Base-by-base conservation (phyloP, 2,888 invertebrate species). In the Helleia helle region DNA sequence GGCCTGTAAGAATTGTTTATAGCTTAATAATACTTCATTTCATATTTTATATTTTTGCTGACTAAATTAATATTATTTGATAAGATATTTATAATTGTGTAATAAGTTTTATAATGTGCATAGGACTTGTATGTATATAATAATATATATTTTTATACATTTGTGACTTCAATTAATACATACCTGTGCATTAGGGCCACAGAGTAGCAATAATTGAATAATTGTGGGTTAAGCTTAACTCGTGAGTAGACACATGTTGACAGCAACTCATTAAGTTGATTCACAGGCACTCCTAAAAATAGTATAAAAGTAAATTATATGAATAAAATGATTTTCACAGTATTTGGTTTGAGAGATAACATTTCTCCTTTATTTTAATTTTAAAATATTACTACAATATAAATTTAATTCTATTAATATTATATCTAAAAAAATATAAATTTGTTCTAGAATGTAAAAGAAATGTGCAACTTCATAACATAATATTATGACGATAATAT, bases 141-240 rank as follows among this genome's bases (percentile, higher is more conserved):
- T 14, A 2, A n/a, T 13, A n/a, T 29, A 15, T n/a, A 4, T 30
- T 15, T 14, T 15, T 5, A 26, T 15, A 12, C 25, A 24, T 36
- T 40, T 27, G 29, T 29, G 7, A 43, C 36, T 56, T 54, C n/a
- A n/a, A n/a, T n/a, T n/a, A n/a, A n/a, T n/a, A n/a, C n/a, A n/a
- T n/a, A 83, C 85, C 92, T 88, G 76, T 93, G 93, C 55, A 92
- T 86, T 12, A 94, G 69, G 0, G 93, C 91, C 4, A 94, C 92
- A 0, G 93, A 90, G 27, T 89, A 87, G 29, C 90, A 88, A 64
- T 94, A 95, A 67, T 93, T 91, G 74, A 93, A 95, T 49, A 95
- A 70, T 51, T 91, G 90, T 0, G 94, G 90, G 70, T 95, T 95
- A 6, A 94, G 73, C 26, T 91, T 88, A 52, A 91, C 91, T 43